A percentile compares a stretch with the other conserved stretches of the same genome.
Evolutionary conservation across 2,797 vertebrate genomes (phyloP).

Genomic region (Aplochiton taeniatus): DNA sequence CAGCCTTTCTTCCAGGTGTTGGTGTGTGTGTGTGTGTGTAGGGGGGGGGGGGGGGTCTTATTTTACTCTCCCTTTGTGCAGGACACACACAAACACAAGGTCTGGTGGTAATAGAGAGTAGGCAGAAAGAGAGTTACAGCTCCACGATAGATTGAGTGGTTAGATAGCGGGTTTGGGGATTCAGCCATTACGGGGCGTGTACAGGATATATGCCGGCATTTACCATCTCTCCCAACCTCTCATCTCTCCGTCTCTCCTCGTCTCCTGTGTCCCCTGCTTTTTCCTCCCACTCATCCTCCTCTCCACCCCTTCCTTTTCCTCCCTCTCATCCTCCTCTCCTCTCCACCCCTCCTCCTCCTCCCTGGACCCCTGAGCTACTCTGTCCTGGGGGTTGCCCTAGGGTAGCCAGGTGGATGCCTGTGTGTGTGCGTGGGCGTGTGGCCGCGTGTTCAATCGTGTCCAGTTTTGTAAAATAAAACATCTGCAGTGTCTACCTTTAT

Average conservation of each 20-base stretch:
- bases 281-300: neutral
- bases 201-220: neutral
- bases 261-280: neutral
- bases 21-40: neutral
- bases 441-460: constrained; percentile 11
- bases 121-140: too few relatives aligned
- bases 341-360: constrained; percentile 29
- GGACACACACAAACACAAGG: too few relatives aligned
- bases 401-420: constrained; percentile 45
- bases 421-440: neutral
- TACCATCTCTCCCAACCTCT: neutral
- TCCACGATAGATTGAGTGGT: too few relatives aligned
- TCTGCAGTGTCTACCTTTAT: neutral
- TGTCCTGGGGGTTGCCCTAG: constrained; percentile 64
- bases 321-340: constrained; percentile 7
- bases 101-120: too few relatives aligned
- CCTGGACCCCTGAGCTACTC: constrained; percentile 43
- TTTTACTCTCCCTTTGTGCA: too few relatives aligned
- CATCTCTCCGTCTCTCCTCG: too few relatives aligned
- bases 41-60: too few relatives aligned
- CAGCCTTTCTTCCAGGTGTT: neutral
- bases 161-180: too few relatives aligned
- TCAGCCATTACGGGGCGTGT: too few relatives aligned
- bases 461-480: neutral
- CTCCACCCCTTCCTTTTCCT: constrained; percentile 33